Base-by-base conservation (phyloP, 2,888 invertebrate genomes). In the Rambutsinella grinnellia region DNA sequence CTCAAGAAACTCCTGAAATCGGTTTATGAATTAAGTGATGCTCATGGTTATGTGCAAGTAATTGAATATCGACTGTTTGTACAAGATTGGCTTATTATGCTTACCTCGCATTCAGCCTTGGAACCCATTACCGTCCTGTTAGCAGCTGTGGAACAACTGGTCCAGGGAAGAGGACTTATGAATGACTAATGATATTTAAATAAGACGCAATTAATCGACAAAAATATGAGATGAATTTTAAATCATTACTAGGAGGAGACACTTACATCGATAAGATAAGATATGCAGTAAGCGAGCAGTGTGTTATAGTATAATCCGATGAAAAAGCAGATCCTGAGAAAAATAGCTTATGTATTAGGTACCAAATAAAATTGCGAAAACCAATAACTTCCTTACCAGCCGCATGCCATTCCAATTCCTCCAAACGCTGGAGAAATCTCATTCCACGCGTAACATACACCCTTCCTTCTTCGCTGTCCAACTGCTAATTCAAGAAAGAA, bases 71-170 rank as follows among this genome's bases (percentile, higher is more conserved):
- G n/a, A 28, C 24, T 17, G 8, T 54, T 47, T 24, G 5, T 15
- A n/a, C 8, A 36, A 27, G 46, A 56, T 44, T 2, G 56, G 13
- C n/a, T n/a, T n/a, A 49, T 26, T n/a, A 21, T 21, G 47, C 86
- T 85, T 75, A 86, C 86, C 72, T 85, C 84, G 81, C 88, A 88
- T 82, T 89, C 88, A 3, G 78, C 74, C 44, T 85, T 85, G 3
- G 85, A 85, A 10, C 57, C 81, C 83, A 63, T 78, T 84, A 15
- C 76, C 79, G 27, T 78, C 71, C 6, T 15, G 21, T 15, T 5
- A 5, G 21, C 36, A 0, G 58, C 65, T 49, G 27, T 49, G 17
- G 13, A 1, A 26, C 77, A 77, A 26, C 57, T 23, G 19, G 62
- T 54, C 70, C 71, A 78, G 15, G 77, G 77, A 19, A 78, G 57